phyloP scores from a whole-genome alignment of 2,113 vertebrate genomes.

The Peucedramus taeniatus region DNA sequence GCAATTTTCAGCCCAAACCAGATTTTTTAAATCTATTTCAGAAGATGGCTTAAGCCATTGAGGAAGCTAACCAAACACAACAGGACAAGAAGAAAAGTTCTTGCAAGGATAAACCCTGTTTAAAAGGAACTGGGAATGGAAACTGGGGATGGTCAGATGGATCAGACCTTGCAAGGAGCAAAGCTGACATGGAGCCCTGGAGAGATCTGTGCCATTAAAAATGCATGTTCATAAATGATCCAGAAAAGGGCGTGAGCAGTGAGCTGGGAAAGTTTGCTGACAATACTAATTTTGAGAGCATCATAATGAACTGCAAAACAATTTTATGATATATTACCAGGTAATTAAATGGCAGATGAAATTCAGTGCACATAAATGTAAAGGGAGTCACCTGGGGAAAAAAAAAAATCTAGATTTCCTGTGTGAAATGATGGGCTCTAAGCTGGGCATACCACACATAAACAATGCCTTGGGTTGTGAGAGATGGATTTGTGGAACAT shows the following conservation, averaged over 20 bases:
- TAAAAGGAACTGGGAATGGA: background rate
- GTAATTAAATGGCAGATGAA: background rate
- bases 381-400: background rate
- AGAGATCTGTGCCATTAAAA: constrained; percentile 16
- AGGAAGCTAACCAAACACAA: background rate
- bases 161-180: background rate
- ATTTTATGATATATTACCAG: background rate
- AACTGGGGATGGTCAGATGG: background rate
- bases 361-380: background rate
- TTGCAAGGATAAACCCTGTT: background rate
- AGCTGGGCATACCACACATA: background rate
- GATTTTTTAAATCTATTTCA: background rate
- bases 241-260: background rate
- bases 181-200: background rate
- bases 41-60: background rate
- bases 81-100: background rate
- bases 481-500: background rate
- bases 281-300: background rate
- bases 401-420: background rate
- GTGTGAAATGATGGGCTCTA: background rate
- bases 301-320: background rate
- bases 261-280: constrained; percentile 37
- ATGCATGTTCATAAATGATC: background rate
- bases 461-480: background rate
- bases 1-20: background rate